Evolutionary conservation across 1,140 invertebrate species (phyloP).

Genomic region (Cotesia glomerata): DNA sequence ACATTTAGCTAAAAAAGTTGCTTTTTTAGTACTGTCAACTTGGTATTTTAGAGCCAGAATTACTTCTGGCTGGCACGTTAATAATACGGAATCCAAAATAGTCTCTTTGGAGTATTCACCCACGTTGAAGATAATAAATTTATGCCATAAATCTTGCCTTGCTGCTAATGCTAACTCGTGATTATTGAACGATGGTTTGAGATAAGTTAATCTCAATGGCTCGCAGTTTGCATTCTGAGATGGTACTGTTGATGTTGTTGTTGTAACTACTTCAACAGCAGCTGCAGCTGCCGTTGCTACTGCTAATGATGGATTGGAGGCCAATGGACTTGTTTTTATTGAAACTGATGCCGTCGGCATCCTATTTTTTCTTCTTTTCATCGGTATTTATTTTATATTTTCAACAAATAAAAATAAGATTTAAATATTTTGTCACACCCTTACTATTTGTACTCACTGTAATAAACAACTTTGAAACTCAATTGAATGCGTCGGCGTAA

Average conservation of each 20-base stretch:
- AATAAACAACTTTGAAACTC: too few species aligned
- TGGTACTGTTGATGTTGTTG: background rate
- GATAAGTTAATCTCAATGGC: constrained; percentile 48
- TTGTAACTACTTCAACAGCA: background rate
- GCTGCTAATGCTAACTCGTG: constrained; percentile 45
- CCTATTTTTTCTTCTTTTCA: too few species aligned
- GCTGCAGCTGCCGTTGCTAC: too few species aligned
- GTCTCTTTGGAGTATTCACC: constrained; percentile 37
- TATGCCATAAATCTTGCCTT: constrained; percentile 56
- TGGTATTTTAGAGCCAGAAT: constrained; percentile 52
- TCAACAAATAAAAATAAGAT: too few species aligned
- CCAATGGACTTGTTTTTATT: too few species aligned
- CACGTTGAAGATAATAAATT: constrained; percentile 55
- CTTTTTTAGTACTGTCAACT: constrained; percentile 44
- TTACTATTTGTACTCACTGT: too few species aligned
- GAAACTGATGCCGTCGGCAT: background rate
- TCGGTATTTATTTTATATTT: too few species aligned
- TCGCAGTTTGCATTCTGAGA: constrained; percentile 33
- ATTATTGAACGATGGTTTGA: constrained; percentile 46
- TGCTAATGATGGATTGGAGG: too few species aligned
- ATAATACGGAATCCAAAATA: constrained; percentile 46
- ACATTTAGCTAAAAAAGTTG: constrained; percentile 52
- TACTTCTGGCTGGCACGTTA: constrained; percentile 46
- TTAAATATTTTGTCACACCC: too few species aligned
- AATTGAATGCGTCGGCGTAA: background rate